Conservation (phyloP, 2,888 invertebrate genomes). For the Gymnosoma rotundatum region DNA sequence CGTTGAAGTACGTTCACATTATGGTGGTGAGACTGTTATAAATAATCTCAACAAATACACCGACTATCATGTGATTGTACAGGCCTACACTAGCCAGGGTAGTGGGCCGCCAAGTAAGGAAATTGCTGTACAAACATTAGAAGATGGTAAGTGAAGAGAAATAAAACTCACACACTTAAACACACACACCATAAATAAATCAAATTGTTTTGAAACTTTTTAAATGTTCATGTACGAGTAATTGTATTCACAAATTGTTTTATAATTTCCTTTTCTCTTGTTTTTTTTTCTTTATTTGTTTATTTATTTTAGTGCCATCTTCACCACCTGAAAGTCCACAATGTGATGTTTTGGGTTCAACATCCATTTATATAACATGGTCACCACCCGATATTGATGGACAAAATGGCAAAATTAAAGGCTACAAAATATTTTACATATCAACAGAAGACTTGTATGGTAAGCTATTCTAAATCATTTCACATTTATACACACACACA, state of each 20-base stretch:
- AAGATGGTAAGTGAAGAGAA: slow-evolving; percentile 86
- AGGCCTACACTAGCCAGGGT: slow-evolving; percentile 93
- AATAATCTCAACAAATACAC: slow-evolving; percentile 90
- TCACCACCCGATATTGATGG: slow-evolving; percentile 91
- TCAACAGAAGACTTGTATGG: slow-evolving; percentile 91
- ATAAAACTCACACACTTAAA: not conserved
- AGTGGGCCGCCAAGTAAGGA: slow-evolving; percentile 93
- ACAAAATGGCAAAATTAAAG: slow-evolving; percentile 92
- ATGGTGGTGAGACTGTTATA: slow-evolving; percentile 87
- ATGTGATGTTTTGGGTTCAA: slow-evolving; percentile 91
- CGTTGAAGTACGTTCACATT: slow-evolving; percentile 89
- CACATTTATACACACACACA: not conserved
- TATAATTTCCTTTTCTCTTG: slow-evolving; percentile 2
- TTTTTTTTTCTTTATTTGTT: slow-evolving; percentile 8
- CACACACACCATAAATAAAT: slow-evolving; percentile 21
- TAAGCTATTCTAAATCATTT: slow-evolving; percentile 79
- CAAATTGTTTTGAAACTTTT: slow-evolving; percentile 8
- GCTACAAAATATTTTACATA: slow-evolving; percentile 92
- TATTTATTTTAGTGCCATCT: slow-evolving; percentile 87
- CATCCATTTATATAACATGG: slow-evolving; percentile 93
- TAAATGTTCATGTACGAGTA: not conserved
- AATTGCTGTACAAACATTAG: slow-evolving; percentile 90
- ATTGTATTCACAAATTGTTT: slow-evolving; percentile 15
- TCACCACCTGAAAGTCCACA: slow-evolving; percentile 91
- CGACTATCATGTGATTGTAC: slow-evolving; percentile 91